Evolutionary conservation across 2,797 vertebrate genomes (phyloP).

Genomic region (Danio jaintianensis): DNA sequence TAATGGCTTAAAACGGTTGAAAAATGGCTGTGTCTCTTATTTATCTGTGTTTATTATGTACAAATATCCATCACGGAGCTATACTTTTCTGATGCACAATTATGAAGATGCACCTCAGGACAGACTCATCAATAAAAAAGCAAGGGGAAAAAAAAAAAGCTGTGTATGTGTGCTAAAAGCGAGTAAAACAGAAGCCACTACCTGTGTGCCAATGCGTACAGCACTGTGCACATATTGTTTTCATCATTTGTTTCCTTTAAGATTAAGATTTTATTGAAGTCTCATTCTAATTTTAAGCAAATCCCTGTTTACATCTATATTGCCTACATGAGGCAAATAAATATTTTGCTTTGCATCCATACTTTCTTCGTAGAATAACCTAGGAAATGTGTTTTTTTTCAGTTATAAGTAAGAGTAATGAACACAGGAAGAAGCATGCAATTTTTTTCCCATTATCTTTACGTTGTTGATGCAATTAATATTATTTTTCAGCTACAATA

Average conservation of each 20-base stretch:
- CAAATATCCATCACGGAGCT: constrained; percentile 80
- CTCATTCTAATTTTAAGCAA: constrained; percentile 20
- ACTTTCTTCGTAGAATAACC: constrained; percentile 7
- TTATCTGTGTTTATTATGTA: constrained; percentile 74
- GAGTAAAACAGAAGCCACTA: constrained; percentile 11
- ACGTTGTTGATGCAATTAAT: not conserved
- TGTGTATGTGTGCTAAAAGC: constrained; percentile 15
- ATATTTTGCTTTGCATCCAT: constrained; percentile 2
- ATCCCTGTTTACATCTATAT: not conserved
- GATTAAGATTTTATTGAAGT: constrained; percentile 28
- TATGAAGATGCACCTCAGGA: constrained; percentile 79
- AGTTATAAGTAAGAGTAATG: not conserved
- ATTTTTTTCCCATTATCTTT: not conserved
- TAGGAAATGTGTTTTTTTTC: not conserved
- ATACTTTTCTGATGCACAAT: constrained; percentile 75
- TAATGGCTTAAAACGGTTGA: constrained; percentile 82
- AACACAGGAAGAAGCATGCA: not conserved
- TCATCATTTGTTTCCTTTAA: constrained; percentile 31
- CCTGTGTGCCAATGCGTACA: constrained; percentile 14
- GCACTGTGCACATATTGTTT: constrained; percentile 17
- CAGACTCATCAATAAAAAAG: constrained; percentile 72
- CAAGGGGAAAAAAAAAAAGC: constrained; percentile 48
- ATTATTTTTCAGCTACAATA: not conserved
- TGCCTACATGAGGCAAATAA: constrained; percentile 1
- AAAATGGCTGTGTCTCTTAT: constrained; percentile 72